These are phyloP conservation scores for Nycticryphes semicollaris DNA, from an alignment of 2,113 vertebrate species.

Conservation along the genomic window DNA sequence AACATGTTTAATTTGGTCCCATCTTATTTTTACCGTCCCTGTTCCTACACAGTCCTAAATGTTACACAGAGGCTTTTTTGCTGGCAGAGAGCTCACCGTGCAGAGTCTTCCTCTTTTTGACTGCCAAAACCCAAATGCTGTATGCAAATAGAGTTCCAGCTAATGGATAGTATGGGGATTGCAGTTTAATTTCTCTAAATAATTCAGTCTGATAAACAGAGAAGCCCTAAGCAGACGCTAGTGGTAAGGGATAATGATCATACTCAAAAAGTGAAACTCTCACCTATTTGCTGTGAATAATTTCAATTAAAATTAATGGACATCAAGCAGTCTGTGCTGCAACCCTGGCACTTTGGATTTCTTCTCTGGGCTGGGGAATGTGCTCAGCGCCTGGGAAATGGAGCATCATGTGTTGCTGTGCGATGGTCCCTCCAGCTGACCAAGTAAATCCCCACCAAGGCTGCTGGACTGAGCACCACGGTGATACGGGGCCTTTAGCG, in stretches of 20 bases:
- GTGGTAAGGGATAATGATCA: not conserved
- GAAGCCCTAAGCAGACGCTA: not conserved
- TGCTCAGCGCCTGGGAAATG: not conserved
- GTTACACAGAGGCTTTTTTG: not conserved
- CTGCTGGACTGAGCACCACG: not conserved
- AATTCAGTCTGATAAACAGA: slow-evolving; percentile 15
- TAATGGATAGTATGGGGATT: slow-evolving; percentile 23
- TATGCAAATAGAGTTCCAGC: slow-evolving; percentile 38
- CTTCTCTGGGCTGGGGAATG: not conserved
- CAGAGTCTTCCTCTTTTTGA: slow-evolving; percentile 5
- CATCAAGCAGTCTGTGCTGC: not conserved
- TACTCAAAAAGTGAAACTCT: not conserved
- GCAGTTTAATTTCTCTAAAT: slow-evolving; percentile 42
- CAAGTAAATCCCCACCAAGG: not conserved
- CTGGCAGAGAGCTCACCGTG: slow-evolving; percentile 23
- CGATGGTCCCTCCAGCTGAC: not conserved
- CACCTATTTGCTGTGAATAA: not conserved
- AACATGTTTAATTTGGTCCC: not conserved
- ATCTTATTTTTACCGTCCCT: not conserved
- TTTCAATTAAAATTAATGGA: not conserved
- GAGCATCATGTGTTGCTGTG: not conserved
- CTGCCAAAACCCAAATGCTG: slow-evolving; percentile 33
- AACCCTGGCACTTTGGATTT: not conserved
- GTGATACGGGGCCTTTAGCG: not conserved
- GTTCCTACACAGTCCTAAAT: not conserved